Base-by-base conservation (phyloP, 1,140 invertebrate species). In the Venturia canescens region DNA sequence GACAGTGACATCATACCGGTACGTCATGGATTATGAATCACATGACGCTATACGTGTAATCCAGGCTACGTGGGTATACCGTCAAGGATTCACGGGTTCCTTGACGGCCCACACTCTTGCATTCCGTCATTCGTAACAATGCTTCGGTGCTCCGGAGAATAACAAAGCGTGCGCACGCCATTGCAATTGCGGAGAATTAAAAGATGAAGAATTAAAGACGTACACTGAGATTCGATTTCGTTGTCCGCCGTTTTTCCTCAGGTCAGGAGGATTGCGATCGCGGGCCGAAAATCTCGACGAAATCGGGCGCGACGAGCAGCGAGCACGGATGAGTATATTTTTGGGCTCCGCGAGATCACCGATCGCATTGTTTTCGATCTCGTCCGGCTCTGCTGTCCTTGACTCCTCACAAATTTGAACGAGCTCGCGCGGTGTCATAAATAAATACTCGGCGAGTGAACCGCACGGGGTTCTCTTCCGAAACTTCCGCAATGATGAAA, bases 1-100 rank as follows among this genome's bases (percentile, higher is more conserved):
- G 38, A 60, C 57, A 78, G 81, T 84, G 82, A 83, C 81, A 84
- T 84, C 79, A 82, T 80, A 80, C 23, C 38, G 38, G 38, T 78
- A 84, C 83, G 83, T 83, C 83, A 83, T 81, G 72, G 80, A 80
- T 81, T 83, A 78, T 83, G 82, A 81, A 83, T 83, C 82, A 83
- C 66, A 78, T 63, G n/a, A n/a, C 53, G 67, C 63, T 76, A 34
- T 63, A 63, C 15, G 27, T 53, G n/a, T 79, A 78, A 80, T 76
- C 71, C 69, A 83, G 72, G 78, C 53, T 82, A 83, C 83, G 83
- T 84, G 83, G 81, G 83, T 72, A 79, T 67, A 78, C 44, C 44
- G 50, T 76, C 50, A 76, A 76, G 72, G 72, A 60, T 50, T 34
- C 44, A 77, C 77, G 71, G 79, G 77, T 74, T 72, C 57, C 76